Conservation (phyloP, 2,113 vertebrate genomes). For the Candoia aspera region DNA sequence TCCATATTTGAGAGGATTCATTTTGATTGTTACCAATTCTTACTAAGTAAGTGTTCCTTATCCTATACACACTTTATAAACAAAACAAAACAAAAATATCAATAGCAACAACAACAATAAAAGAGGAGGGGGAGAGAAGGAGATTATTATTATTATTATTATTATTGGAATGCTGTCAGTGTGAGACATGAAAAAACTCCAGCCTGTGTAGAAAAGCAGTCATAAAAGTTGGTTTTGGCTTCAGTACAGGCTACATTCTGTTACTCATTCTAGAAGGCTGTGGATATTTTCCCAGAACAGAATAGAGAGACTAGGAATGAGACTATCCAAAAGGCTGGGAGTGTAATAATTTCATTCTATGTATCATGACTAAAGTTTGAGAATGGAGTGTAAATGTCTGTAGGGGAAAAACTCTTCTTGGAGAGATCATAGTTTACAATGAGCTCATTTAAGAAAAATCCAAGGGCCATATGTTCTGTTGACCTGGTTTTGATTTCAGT, state of each 20-base stretch:
- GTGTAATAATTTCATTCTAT: constrained; percentile 68
- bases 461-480: constrained; percentile 60
- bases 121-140: no score
- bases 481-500: constrained; percentile 50
- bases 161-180: constrained; percentile 12
- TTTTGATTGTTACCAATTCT: no score
- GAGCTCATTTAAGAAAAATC: constrained; percentile 73
- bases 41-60: no score
- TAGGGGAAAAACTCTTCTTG: constrained; percentile 45
- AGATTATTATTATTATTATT: no score
- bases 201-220: constrained; percentile 40
- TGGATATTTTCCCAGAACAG: constrained; percentile 50
- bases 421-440: constrained; percentile 63
- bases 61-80: no score
- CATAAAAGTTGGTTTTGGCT: constrained; percentile 52
- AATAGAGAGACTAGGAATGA: constrained; percentile 58
- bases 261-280: constrained; percentile 59
- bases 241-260: constrained; percentile 57
- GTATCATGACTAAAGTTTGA: constrained; percentile 62
- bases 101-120: no score
- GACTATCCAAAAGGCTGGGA: constrained; percentile 46
- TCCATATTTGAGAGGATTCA: no score
- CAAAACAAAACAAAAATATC: no score
- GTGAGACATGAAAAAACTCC: constrained; percentile 32
- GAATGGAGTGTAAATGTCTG: constrained; percentile 61